Percentiles rank a stretch among this genome's conserved stretches.
phyloP scores from a whole-genome alignment of 2,888 invertebrate species.

The Nemapogon koenigi region DNA sequence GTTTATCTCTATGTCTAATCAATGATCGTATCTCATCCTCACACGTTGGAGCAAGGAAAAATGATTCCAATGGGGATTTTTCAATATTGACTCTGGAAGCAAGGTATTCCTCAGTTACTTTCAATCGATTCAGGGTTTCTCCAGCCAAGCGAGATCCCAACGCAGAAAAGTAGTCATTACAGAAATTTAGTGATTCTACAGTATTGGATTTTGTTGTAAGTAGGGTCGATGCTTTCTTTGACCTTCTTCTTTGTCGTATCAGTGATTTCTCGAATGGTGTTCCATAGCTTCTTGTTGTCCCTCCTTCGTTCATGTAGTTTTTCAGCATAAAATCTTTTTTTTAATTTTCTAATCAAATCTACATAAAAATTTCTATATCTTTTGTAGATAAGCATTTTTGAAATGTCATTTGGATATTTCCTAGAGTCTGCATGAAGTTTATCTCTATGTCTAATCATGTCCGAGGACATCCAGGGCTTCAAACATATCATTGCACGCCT shows the following conservation, averaged over 20 bases:
- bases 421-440: conserved; percentile 6
- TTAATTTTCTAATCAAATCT: neutral
- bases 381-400: neutral
- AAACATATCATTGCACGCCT: no score
- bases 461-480: conserved; percentile 15
- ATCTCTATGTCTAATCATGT: conserved; percentile 11
- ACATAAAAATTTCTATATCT: neutral
- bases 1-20: no score
- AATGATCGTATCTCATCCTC: neutral
- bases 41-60: neutral
- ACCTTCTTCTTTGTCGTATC: neutral
- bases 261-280: neutral
- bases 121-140: conserved; percentile 2
- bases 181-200: conserved; percentile 8
- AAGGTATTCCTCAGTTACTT: conserved; percentile 1
- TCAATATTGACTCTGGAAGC: neutral
- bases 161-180: conserved; percentile 11
- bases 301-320: neutral
- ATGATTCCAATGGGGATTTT: neutral
- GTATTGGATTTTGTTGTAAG: neutral
- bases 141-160: conserved; percentile 12
- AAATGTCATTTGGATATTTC: conserved; percentile 4
- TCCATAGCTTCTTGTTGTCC: neutral
- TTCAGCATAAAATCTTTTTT: neutral
- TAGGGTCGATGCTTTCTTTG: neutral